Evolutionary conservation across 2,113 vertebrate genomes (phyloP), one percentile per base, ranked within the genome.

Genomic region (Sphaerodactylus townsendi): DNA sequence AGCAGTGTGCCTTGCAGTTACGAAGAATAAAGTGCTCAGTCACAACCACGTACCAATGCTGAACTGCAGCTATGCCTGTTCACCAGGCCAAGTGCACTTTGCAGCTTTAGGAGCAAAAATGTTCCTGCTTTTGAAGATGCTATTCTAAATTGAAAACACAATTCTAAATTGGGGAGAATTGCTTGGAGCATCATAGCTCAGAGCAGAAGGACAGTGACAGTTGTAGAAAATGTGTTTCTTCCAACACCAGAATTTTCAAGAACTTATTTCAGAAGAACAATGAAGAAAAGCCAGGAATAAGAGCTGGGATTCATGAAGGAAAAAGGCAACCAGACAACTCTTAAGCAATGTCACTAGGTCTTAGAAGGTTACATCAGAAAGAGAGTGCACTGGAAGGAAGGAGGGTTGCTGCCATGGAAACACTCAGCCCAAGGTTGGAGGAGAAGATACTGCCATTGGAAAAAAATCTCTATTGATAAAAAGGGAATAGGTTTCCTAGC

Each of bases 351-450:
- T 21, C 11, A 64, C 30, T 39, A 41, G 53, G 41, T 39, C 53
- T 66, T 79, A 79, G 50, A 37, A 28, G 46, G 59, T 82, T 48
- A 41, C 41, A 78, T 17, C 35, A 53, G 21, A 74, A 80, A 80
- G 13, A 21, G 72, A 82, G 25, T 14, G 73, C 25, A 69, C n/a
- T 64, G 33, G 77, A 74, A 64, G 65, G 41, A 70, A 87, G 71
- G 77, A 71, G 62, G 59, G 76, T 76, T 62, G 86, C 33, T 87
- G 33, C 72, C 66, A 81, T 84, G 35, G 77, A 50, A 87, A 87
- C 86, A 80, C 82, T 80, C 66, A 78, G 68, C 68, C 75, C 74
- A 73, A 72, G 81, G 80, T 59, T 30, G 44, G 56, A 82, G 78
- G 74, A 65, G 41, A 70, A 81, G 53, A 81, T 81, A 72, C 64